phyloP scores from a whole-genome alignment of 2,888 invertebrate genomes.

The Octonoba sinensis region DNA sequence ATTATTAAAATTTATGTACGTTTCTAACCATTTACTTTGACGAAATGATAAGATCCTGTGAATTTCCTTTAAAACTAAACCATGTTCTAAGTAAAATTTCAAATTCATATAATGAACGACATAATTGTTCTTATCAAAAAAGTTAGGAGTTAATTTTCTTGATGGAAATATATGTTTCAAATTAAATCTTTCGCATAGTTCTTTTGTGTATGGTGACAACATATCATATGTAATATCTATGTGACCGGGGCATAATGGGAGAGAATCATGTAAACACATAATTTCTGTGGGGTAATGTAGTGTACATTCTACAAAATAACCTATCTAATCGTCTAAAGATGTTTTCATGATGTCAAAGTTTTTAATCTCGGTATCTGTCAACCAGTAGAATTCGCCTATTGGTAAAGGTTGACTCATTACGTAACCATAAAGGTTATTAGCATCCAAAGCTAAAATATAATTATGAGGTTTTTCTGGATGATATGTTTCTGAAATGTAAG shows the following conservation, averaged over 20 bases:
- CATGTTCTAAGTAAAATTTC: neutral
- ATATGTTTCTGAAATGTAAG: neutral
- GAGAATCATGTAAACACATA: neutral
- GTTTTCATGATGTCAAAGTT: neutral
- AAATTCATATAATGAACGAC: neutral
- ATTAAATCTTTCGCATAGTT: neutral
- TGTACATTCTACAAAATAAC: neutral
- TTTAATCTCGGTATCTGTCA: no score
- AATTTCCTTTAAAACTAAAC: neutral
- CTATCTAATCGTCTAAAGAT: no score
- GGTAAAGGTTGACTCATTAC: neutral
- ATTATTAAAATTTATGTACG: constrained; percentile 3
- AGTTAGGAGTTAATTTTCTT: neutral
- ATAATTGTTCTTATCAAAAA: neutral
- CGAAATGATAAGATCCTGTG: neutral
- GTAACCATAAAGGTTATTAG: neutral
- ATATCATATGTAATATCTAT: neutral
- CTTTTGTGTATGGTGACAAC: neutral
- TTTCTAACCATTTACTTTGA: neutral
- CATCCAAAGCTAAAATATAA: neutral
- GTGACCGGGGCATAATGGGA: neutral
- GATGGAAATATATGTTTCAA: no score
- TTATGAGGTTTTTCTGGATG: neutral
- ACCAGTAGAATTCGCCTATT: neutral
- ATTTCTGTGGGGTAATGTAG: neutral